phyloP scores from a whole-genome alignment of 2,113 vertebrate genomes.

The Amphiprion percula region DNA sequence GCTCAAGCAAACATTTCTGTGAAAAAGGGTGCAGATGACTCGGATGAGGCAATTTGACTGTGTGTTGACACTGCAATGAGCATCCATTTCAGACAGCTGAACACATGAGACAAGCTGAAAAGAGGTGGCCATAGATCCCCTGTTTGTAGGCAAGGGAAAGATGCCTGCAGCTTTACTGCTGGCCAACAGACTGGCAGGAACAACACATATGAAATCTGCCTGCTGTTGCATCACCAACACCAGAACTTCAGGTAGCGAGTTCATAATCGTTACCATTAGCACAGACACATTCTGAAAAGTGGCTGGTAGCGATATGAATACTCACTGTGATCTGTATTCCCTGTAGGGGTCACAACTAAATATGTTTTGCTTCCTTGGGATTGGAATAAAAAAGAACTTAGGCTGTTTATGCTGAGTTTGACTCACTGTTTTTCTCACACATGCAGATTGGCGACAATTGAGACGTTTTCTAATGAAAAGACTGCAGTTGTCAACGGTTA shows the following conservation, averaged over 20 bases:
- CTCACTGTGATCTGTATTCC: background rate
- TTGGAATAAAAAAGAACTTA: background rate
- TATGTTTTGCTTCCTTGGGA: background rate
- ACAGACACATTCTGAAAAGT: conserved; percentile 33
- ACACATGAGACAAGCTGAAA: conserved; percentile 61
- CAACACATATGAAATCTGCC: conserved; percentile 28
- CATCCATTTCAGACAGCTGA: conserved; percentile 67
- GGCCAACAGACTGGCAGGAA: conserved; percentile 35
- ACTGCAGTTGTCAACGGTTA: background rate
- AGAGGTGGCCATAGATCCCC: conserved; percentile 26
- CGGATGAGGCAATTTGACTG: conserved; percentile 55
- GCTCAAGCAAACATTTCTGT: conserved; percentile 58
- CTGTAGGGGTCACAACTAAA: background rate
- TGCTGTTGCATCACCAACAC: conserved; percentile 30
- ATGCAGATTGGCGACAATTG: background rate
- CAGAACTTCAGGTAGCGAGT: conserved; percentile 27
- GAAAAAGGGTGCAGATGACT: conserved; percentile 57
- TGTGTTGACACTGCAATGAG: conserved; percentile 56
- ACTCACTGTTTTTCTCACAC: background rate
- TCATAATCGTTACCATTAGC: conserved; percentile 39
- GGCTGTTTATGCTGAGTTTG: background rate
- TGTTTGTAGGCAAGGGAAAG: conserved; percentile 46
- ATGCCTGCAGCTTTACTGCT: conserved; percentile 51
- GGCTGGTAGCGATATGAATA: conserved; percentile 26
- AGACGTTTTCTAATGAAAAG: background rate